Percentiles rank a stretch among this genome's conserved stretches.
Conservation (phyloP, 1,140 invertebrate genomes). For the Scaptomyza pallida region DNA sequence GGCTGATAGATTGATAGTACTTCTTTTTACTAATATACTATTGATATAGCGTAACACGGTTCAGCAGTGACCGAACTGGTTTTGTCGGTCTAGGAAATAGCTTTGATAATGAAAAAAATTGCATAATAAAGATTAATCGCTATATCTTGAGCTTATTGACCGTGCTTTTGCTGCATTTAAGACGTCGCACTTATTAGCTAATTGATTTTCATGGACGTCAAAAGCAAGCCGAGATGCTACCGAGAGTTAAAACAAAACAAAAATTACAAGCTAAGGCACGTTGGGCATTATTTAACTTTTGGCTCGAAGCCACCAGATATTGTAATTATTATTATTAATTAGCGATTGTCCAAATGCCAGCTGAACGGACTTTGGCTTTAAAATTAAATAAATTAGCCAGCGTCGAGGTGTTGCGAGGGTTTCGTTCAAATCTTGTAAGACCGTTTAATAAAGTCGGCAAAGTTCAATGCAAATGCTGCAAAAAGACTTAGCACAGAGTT, state of each 20-base stretch:
- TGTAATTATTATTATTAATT: conserved; percentile 67
- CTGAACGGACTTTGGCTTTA: conserved; percentile 7
- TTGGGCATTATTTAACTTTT: conserved; percentile 57
- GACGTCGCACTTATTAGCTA: conserved; percentile 32
- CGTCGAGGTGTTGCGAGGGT: conserved; percentile 48
- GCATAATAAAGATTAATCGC: conserved; percentile 47
- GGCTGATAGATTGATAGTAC: conserved; percentile 40
- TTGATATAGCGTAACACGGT: conserved; percentile 20
- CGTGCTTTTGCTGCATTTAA: conserved; percentile 25
- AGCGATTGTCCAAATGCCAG: conserved; percentile 67
- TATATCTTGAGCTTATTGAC: conserved; percentile 21
- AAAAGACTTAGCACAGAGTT: neutral
- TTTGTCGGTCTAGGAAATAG: conserved; percentile 47
- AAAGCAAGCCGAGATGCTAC: conserved; percentile 28
- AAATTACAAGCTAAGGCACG: conserved; percentile 10
- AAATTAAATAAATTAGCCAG: conserved; percentile 52
- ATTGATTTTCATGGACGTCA: conserved; percentile 40
- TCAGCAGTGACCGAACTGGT: conserved; percentile 53
- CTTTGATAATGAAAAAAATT: conserved; percentile 15
- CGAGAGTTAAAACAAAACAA: neutral
- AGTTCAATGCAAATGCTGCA: conserved; percentile 66
- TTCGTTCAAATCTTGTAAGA: conserved; percentile 42
- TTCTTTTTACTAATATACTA: conserved; percentile 49
- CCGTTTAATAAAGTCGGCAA: conserved; percentile 46
- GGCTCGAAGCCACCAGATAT: conserved; percentile 20